These are phyloP conservation scores for Lampris incognitus DNA, from an alignment of 2,113 vertebrate species.

Conservation along the genomic window DNA sequence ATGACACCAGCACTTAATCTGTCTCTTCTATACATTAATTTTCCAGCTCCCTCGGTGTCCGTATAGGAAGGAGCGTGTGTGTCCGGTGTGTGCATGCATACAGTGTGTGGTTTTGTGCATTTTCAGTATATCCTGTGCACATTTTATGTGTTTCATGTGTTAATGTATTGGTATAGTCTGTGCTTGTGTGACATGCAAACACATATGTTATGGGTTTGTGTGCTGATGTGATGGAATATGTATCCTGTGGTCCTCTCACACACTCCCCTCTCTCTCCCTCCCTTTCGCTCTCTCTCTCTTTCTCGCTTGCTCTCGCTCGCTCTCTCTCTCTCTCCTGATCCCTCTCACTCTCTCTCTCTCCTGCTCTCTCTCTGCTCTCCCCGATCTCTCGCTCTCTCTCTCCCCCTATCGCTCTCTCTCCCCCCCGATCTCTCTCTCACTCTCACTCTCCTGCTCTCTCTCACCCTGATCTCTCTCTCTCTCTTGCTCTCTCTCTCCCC, in stretches of 20 bases:
- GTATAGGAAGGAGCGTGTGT: slow-evolving; percentile 3
- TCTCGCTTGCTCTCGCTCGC: slow-evolving; percentile 25
- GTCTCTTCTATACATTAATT: slow-evolving; percentile 42
- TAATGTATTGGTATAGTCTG: too few species aligned
- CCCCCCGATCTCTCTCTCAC: slow-evolving; percentile 25
- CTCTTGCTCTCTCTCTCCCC: slow-evolving; percentile 10
- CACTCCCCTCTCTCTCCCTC: not conserved
- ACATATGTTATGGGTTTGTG: not conserved
- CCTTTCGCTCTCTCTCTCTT: slow-evolving; percentile 25
- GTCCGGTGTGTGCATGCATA: slow-evolving; percentile 5
- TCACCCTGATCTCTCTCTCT: slow-evolving; percentile 18
- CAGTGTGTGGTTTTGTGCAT: slow-evolving; percentile 9
- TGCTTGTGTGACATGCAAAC: not conserved
- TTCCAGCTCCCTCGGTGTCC: slow-evolving; percentile 28
- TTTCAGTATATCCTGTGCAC: slow-evolving; percentile 2
- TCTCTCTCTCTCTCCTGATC: slow-evolving; percentile 30
- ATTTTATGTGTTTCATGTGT: too few species aligned
- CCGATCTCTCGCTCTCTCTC: slow-evolving; percentile 1
- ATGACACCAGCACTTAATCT: slow-evolving; percentile 38
- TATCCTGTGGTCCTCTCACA: not conserved
- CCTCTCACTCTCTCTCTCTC: slow-evolving; percentile 18
- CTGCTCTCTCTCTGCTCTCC: slow-evolving; percentile 25
- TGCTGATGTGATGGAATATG: slow-evolving; percentile 17
- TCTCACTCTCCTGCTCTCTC: not conserved
- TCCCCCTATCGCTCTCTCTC: slow-evolving; percentile 3